A percentile compares a stretch with the other conserved stretches of the same genome.
Conservation (phyloP, 2,797 vertebrate species). For the Anas bernieri region DNA sequence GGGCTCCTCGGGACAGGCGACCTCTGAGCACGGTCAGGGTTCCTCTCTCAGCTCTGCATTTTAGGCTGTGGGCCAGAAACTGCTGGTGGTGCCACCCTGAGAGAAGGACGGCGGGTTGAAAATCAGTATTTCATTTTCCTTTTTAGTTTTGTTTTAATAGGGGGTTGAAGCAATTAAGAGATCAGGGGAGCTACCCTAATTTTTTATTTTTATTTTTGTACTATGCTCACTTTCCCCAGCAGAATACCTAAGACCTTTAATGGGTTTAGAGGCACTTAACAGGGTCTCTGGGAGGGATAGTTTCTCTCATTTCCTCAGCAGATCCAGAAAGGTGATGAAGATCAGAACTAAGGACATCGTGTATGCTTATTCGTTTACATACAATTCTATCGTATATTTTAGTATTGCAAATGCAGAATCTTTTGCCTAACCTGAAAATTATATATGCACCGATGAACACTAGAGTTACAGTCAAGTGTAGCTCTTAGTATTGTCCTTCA, state of each 20-base stretch:
- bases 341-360: too few relatives aligned
- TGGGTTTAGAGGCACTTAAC: neutral
- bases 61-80: neutral
- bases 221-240: rapidly evolving
- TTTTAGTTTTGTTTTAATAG: neutral
- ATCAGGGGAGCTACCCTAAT: neutral
- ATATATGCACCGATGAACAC: neutral
- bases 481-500: neutral
- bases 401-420: neutral
- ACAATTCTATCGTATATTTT: neutral
- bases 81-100: rapidly evolving
- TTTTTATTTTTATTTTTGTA: neutral
- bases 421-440: neutral
- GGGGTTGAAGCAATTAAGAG: neutral
- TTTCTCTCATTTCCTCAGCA: neutral
- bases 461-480: neutral
- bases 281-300: too few relatives aligned
- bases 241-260: too few relatives aligned
- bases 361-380: neutral
- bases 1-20: neutral
- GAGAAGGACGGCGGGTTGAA: neutral
- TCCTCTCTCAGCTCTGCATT: neutral
- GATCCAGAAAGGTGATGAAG: neutral
- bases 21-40: neutral
- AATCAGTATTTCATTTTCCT: neutral